Base-by-base conservation (phyloP, 2,797 vertebrate species). In the Psittacula derbiana region DNA sequence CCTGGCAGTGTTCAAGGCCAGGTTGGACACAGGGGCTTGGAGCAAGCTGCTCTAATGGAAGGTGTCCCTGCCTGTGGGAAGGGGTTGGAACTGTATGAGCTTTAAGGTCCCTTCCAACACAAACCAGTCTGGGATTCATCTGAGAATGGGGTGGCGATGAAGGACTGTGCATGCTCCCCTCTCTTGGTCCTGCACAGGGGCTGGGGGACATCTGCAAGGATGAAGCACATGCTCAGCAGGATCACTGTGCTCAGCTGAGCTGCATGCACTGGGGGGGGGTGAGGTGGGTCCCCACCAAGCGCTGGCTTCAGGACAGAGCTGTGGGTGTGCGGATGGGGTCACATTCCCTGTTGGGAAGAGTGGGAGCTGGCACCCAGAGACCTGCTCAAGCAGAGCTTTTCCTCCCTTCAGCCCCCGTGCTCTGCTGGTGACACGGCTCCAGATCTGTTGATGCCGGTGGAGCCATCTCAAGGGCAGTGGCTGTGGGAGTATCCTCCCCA, bases 241-340 rank as follows among this genome's bases (percentile, higher is more conserved):
- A 28, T 23, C 1, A 2, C 66, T 20, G 87, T 0, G 71, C 71
- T 84, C 79, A 23, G 79, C 64, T 16, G 72, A 83, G 76, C 69
- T 33, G 36, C 19, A 3, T 0, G 19, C 44, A 11, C 2, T 2
- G 49, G 18, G 4, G 8, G 55, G 47, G 67, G 30, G 44, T 1
- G 16, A 53, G 53, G 24, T 1, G 65, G 47, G 61, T 1, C 2
- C 72, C 27, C 61, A 24, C 40, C 25, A n/a, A 10, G 49, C 2
- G 0, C 62, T 19, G 46, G 36, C 33, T 61, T 30, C n/a, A 0
- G 3, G 4, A 53, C 3, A 0, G 40, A 7, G 53, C 66, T 9
- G 81, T 28, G 80, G 79, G 11, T 60, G 83, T 5, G 11, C 1
- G 12, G 25, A 24, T 1, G 8, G 69, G 62, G 82, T 53, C 69